Base-by-base conservation (phyloP, 1,140 invertebrate species). In the honey bee (Apis mellifera) region DNA sequence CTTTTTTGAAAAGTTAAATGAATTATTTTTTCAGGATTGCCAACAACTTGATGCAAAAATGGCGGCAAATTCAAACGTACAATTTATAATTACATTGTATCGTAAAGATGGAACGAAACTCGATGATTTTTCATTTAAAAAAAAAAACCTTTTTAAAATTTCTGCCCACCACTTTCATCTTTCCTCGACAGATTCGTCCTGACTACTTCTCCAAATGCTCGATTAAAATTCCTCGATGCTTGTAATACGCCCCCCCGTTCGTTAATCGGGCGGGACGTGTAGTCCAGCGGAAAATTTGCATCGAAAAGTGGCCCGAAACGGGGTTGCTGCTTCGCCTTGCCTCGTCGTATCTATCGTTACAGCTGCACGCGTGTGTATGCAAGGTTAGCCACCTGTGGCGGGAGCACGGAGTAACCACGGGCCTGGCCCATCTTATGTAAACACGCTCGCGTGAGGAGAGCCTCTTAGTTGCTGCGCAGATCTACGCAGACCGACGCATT, bases 401-500 rank as follows among this genome's bases (percentile, higher is more conserved):
- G 75, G 42, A 78, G 73, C 65, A 60, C 52, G 42, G 55, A 77
- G 57, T 74, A 79, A 81, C 73, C 74, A 81, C 64, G 75, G 86
- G 85, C 83, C 77, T 66, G 76, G 82, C 80, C 73, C 84, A 86
- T 86, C 89, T 92, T 92, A 90, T 90, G 90, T 90, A 91, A 92
- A 91, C 88, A 89, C 87, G 87, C 86, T 91, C 84, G 90, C 90
- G 89, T 89, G 90, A 90, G 87, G 88, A 90, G 83, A 91, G 86
- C 84, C 85, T 77, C 83, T 85, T 83, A 80, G 87, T 86, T 85
- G 88, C 82, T 65, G 68, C 13, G 55, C 26, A 73, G 78, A 84
- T 66, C 74, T 23, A 54, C 84, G 86, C 83, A 82, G 89, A 86
- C 88, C 85, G 86, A 86, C 88, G 88, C 89, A 90, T 90, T 90